Base-by-base conservation (phyloP, 2,797 vertebrate species). In the Tauraco hartlaubi region DNA sequence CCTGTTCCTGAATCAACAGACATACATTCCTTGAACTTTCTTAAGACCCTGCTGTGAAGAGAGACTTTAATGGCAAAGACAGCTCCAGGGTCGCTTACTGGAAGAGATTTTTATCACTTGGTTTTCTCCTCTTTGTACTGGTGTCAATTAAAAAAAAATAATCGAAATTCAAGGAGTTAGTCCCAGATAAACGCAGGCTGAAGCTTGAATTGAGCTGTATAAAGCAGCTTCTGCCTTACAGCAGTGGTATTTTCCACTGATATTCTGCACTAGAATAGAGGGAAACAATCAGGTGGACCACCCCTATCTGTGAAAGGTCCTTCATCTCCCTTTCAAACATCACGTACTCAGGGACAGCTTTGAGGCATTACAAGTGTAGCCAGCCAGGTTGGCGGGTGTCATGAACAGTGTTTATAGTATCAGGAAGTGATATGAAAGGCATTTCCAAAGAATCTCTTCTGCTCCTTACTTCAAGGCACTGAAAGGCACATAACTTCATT, bases 51-150 rank as follows among this genome's bases (percentile, higher is more conserved):
- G 88, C 76, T 95, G 63, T 56, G 85, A 94, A 87, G 49, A 90
- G 64, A 93, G 59, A 71, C 26, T 90, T 85, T 76, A 92, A 94
- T 79, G 67, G 77, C 63, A 94, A 95, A 75, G 52, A 39, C 94
- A 93, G 91, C 61, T 73, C 39, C 79, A 46, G 61, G 55, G 90
- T 62, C 18, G 7, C 44, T 94, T 90, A 75, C 85, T 54, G 66
- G 73, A 71, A 93, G 59, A 95, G 85, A 88, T 92, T 94, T 86
- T 93, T 84, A 93, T 94, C 44, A 19, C 33, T 96, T 61, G 13
- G 33, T 86, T 78, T 90, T 81, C 37, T 88, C 56, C 8, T 88
- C 46, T 93, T 81, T 64, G 11, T 73, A 61, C 58, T 64, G 63
- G 21, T 73, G 66, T 86, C 67, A 92, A 79, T 92, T 75, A 81